Evolutionary conservation across 2,113 vertebrate species (phyloP).

Genomic region (Ammodytes marinus): DNA sequence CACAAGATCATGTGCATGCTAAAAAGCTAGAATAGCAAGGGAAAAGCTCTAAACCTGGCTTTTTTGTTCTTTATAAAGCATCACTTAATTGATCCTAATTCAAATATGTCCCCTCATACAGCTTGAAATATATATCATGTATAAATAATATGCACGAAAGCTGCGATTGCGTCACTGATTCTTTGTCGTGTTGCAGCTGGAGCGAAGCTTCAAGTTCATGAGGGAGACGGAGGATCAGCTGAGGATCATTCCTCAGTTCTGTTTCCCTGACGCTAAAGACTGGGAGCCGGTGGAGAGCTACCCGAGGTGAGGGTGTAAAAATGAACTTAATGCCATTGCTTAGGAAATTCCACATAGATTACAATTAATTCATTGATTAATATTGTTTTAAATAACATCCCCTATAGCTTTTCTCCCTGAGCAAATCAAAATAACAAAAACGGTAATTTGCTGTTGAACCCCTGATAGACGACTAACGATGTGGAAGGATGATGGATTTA

Average conservation of each 20-base stretch:
- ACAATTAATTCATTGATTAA: neutral
- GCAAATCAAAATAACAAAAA: neutral
- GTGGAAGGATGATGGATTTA: too few species aligned
- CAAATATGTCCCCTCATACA: neutral
- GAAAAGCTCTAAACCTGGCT: neutral
- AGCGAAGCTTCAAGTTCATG: slow-evolving; percentile 92
- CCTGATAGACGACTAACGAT: neutral
- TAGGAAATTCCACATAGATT: neutral
- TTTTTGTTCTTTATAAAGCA: neutral
- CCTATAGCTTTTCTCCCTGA: neutral
- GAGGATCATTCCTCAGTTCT: slow-evolving; percentile 94
- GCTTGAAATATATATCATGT: neutral
- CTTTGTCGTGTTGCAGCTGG: slow-evolving; percentile 82
- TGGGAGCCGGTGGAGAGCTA: slow-evolving; percentile 90
- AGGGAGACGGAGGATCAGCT: slow-evolving; percentile 93
- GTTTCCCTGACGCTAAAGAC: slow-evolving; percentile 92
- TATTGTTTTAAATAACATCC: neutral
- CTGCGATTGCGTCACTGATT: neutral
- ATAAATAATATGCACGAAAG: neutral
- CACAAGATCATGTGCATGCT: neutral
- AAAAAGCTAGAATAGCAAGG: neutral
- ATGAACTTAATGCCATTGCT: neutral
- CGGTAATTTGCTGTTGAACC: neutral
- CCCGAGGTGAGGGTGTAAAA: slow-evolving; percentile 82
- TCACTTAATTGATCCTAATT: neutral